Percentiles rank a stretch among this genome's conserved stretches.
Conservation (phyloP, 2,888 invertebrate genomes). For the Sphaerophoria taeniata region DNA sequence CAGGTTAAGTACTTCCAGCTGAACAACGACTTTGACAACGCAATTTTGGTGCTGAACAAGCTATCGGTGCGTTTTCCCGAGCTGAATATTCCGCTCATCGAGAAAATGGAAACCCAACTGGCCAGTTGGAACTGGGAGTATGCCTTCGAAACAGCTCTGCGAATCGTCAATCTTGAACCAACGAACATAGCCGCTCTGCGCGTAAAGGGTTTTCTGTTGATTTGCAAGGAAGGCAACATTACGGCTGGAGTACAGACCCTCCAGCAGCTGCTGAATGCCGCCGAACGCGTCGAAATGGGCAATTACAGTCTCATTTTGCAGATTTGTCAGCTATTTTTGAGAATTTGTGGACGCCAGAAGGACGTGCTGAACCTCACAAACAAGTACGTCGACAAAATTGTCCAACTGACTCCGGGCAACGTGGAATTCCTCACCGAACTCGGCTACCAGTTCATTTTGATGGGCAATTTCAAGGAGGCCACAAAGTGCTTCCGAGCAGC, state of each 20-base stretch:
- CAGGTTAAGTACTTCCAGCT: slow-evolving; percentile 90
- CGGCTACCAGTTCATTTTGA: slow-evolving; percentile 90
- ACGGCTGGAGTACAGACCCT: slow-evolving; percentile 88
- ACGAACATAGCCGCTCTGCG: slow-evolving; percentile 90
- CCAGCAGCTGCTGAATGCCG: slow-evolving; percentile 86
- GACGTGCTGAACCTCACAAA: slow-evolving; percentile 89
- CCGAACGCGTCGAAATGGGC: slow-evolving; percentile 90
- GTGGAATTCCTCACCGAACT: slow-evolving; percentile 91
- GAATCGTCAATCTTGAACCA: slow-evolving; percentile 88
- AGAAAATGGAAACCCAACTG: slow-evolving; percentile 94
- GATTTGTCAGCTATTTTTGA: slow-evolving; percentile 88
- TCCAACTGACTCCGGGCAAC: slow-evolving; percentile 86
- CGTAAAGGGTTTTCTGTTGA: slow-evolving; percentile 87
- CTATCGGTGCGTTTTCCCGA: slow-evolving; percentile 91
- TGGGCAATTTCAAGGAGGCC: slow-evolving; percentile 91
- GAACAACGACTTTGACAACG: slow-evolving; percentile 89
- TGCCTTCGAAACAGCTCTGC: slow-evolving; percentile 89
- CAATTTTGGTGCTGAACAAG: slow-evolving; percentile 90
- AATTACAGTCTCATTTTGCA: slow-evolving; percentile 89
- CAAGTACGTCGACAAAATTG: slow-evolving; percentile 90
- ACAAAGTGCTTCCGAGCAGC: slow-evolving; percentile 91
- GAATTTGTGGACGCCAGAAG: slow-evolving; percentile 87
- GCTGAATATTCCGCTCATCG: slow-evolving; percentile 91
- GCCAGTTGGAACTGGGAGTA: slow-evolving; percentile 95
- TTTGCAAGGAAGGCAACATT: slow-evolving; percentile 91